phyloP scores from a whole-genome alignment of 2,888 invertebrate genomes.

The Melangyna quadrimaculata region DNA sequence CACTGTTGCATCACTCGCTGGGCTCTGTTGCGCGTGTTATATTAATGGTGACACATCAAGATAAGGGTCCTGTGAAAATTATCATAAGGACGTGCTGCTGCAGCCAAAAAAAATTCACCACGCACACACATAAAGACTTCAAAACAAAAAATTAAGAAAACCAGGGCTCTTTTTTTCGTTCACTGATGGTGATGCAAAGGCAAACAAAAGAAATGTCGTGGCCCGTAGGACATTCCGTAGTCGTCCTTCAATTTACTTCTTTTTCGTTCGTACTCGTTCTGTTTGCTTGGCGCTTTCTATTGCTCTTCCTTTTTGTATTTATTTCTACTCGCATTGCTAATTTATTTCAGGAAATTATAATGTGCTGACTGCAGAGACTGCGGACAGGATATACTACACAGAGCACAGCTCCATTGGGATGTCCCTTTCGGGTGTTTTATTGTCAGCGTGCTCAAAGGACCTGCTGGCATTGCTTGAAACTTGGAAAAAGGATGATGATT shows the following conservation, averaged over 20 bases:
- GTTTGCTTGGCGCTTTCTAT: conserved; percentile 29
- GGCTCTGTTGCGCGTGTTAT: conserved; percentile 60
- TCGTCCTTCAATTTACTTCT: conserved; percentile 23
- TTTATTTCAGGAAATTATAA: conserved; percentile 72
- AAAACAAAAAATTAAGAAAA: conserved; percentile 19
- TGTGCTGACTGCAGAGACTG: conserved; percentile 72
- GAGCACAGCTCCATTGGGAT: conserved; percentile 64
- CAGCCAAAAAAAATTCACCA: conserved; percentile 9
- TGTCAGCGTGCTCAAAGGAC: conserved; percentile 49
- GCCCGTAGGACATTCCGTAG: conserved; percentile 60
- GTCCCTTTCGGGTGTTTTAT: conserved; percentile 69
- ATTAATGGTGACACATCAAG: conserved; percentile 70
- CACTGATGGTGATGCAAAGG: conserved; percentile 31
- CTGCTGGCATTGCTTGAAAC: background rate
- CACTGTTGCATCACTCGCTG: conserved; percentile 55
- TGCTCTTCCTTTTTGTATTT: conserved; percentile 38
- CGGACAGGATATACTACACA: conserved; percentile 68
- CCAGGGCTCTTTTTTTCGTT: conserved; percentile 1
- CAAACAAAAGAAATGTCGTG: conserved; percentile 67
- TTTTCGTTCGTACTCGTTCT: background rate
- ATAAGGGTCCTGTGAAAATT: conserved; percentile 70
- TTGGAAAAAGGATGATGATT: conserved; percentile 54
- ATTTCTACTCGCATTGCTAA: conserved; percentile 69
- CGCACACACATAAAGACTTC: background rate
- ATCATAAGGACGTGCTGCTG: conserved; percentile 49